Evolutionary conservation across 2,888 invertebrate species (phyloP).

Genomic region (Dolichomitus sp.): DNA sequence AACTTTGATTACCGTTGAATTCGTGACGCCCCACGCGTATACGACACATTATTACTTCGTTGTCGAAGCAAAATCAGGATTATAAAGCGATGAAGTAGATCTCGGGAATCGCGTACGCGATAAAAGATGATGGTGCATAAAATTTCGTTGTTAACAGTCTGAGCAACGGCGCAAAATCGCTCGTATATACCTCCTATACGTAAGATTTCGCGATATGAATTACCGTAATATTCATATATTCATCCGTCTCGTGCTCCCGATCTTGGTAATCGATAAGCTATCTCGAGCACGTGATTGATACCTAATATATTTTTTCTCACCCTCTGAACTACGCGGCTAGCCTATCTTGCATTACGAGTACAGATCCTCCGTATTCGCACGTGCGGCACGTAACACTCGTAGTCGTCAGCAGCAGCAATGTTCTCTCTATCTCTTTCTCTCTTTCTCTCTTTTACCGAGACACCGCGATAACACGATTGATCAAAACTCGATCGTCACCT

Average conservation of each 20-base stretch:
- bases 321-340: background rate
- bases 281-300: conserved; percentile 5
- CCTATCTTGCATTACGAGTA: conserved; percentile 13
- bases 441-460: no score
- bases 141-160: conserved; percentile 23
- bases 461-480: conserved; percentile 7
- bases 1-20: conserved; percentile 57
- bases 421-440: background rate
- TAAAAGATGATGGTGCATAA: conserved; percentile 52
- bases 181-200: conserved; percentile 6
- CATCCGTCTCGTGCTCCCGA: conserved; percentile 31
- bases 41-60: background rate
- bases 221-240: conserved; percentile 52
- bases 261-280: conserved; percentile 45
- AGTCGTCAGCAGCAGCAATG: background rate
- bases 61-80: conserved; percentile 27
- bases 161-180: background rate
- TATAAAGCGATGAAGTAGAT: conserved; percentile 37
- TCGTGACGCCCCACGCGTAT: conserved; percentile 24
- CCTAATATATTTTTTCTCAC: background rate
- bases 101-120: conserved; percentile 34
- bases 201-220: conserved; percentile 50
- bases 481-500: conserved; percentile 13
- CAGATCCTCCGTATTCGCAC: conserved; percentile 29
- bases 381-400: conserved; percentile 7